These are phyloP conservation scores for Otolemur crassicaudatus DNA, from an alignment of 2,797 vertebrate species.

Conservation along the genomic window DNA sequence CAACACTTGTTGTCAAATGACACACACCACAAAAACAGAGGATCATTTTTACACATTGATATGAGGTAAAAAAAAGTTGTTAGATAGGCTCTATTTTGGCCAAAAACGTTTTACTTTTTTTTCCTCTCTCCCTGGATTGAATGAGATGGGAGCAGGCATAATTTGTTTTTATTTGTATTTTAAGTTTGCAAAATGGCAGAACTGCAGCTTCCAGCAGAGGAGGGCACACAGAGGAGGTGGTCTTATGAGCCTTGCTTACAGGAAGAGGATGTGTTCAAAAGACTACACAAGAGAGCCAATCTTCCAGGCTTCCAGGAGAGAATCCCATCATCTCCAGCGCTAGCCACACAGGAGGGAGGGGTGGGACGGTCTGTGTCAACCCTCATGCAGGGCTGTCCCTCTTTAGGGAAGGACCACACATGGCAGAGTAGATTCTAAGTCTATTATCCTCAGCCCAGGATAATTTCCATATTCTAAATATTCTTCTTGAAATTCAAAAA, in stretches of 20 bases:
- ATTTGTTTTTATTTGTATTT: not conserved
- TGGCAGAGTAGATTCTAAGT: not conserved
- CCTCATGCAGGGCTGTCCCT: not conserved
- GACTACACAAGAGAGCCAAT: not conserved
- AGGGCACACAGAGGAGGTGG: not conserved
- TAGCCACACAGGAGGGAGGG: not conserved
- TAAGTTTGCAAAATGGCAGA: not conserved
- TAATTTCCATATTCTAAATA: not conserved
- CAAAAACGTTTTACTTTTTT: not conserved
- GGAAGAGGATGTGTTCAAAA: not conserved
- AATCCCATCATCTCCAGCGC: not conserved
- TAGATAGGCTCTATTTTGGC: not conserved
- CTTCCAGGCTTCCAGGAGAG: not conserved
- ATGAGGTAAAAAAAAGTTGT: not conserved
- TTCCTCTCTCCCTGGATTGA: not conserved
- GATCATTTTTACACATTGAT: not conserved
- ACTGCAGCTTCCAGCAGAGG: conserved; percentile 8
- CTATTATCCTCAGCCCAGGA: conserved; percentile 47
- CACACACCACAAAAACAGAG: not conserved
- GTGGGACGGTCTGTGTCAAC: not conserved
- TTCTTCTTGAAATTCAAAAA: not conserved
- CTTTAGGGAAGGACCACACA: conserved; percentile 15
- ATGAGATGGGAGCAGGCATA: not conserved
- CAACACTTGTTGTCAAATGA: not conserved
- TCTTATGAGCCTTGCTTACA: conserved; percentile 12